Evolutionary conservation across 1,140 invertebrate genomes (phyloP).

Genomic region (Apis dorsata): DNA sequence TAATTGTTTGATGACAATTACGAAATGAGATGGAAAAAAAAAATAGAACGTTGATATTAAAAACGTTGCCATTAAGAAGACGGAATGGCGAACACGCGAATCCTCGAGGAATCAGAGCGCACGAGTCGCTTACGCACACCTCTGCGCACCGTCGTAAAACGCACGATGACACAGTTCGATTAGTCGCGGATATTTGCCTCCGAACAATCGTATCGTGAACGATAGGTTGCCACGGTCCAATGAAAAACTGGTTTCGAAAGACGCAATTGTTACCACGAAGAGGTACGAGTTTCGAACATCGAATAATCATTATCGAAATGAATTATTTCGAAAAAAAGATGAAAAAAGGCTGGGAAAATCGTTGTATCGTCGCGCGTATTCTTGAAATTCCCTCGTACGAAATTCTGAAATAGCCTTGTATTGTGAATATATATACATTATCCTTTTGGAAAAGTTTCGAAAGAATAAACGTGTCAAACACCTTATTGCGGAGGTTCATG

Average conservation of each 20-base stretch:
- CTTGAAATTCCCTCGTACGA: background rate
- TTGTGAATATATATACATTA: background rate
- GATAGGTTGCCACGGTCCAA: slow-evolving; percentile 55
- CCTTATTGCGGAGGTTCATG: slow-evolving; percentile 33
- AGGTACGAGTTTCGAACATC: too few relatives aligned
- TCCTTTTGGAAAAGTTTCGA: too few relatives aligned
- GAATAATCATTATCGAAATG: too few relatives aligned
- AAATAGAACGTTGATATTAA: too few relatives aligned
- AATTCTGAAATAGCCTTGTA: background rate
- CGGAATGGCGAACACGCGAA: slow-evolving; percentile 35
- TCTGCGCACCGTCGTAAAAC: slow-evolving; percentile 27
- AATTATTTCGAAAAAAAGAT: too few relatives aligned
- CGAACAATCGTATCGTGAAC: slow-evolving; percentile 64
- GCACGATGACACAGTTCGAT: slow-evolving; percentile 66
- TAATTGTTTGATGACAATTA: too few relatives aligned
- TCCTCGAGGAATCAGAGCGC: slow-evolving; percentile 63
- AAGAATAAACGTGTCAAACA: background rate
- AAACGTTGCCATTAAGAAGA: background rate
- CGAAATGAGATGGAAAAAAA: too few relatives aligned
- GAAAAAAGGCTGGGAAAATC: too few relatives aligned
- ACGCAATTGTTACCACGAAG: background rate
- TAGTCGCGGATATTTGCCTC: slow-evolving; percentile 68
- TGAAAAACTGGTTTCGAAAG: slow-evolving; percentile 57
- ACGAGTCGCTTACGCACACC: slow-evolving; percentile 11
- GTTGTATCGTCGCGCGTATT: too few relatives aligned